Evolutionary conservation across 2,113 vertebrate genomes (phyloP).

Genomic region (Pao palembangensis): DNA sequence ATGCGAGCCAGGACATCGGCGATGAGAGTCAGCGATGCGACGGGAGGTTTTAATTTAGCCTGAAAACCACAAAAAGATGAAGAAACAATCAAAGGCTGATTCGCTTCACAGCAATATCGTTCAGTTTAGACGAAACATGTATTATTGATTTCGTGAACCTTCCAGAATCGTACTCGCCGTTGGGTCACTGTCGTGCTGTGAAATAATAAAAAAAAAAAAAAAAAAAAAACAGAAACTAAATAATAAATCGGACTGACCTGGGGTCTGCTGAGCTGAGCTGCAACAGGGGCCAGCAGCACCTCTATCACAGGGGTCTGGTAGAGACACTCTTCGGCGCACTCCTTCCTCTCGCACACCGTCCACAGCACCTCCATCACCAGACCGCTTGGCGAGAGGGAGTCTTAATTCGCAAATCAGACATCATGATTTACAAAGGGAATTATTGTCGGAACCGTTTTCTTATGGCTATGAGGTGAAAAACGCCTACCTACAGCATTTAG

Average conservation of each 20-base stretch:
- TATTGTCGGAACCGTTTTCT: too few species aligned
- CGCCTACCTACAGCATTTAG: too few species aligned
- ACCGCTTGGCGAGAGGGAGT: constrained; percentile 79
- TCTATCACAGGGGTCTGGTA: constrained; percentile 76
- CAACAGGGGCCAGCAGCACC: constrained; percentile 81
- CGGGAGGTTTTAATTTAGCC: constrained; percentile 76
- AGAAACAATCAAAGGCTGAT: not conserved
- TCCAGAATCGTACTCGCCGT: too few species aligned
- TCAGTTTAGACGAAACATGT: too few species aligned
- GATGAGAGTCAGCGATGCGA: constrained; percentile 79
- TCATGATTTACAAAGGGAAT: not conserved
- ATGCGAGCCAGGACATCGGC: constrained; percentile 88
- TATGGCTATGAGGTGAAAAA: too few species aligned
- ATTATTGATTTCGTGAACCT: too few species aligned
- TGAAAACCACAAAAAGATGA: constrained; percentile 40
- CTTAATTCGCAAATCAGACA: constrained; percentile 61
- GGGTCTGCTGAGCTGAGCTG: constrained; percentile 75
- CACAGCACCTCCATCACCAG: constrained; percentile 85
- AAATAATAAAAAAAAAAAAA: too few species aligned
- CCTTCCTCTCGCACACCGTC: constrained; percentile 85
- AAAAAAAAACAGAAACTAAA: too few species aligned
- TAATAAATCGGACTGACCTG: constrained; percentile 70
- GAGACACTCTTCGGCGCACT: constrained; percentile 83
- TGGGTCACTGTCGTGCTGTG: too few species aligned
- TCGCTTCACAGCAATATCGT: too few species aligned